phyloP scores from a whole-genome alignment of 1,140 invertebrate genomes.

The Drosophila sturtevanti region DNA sequence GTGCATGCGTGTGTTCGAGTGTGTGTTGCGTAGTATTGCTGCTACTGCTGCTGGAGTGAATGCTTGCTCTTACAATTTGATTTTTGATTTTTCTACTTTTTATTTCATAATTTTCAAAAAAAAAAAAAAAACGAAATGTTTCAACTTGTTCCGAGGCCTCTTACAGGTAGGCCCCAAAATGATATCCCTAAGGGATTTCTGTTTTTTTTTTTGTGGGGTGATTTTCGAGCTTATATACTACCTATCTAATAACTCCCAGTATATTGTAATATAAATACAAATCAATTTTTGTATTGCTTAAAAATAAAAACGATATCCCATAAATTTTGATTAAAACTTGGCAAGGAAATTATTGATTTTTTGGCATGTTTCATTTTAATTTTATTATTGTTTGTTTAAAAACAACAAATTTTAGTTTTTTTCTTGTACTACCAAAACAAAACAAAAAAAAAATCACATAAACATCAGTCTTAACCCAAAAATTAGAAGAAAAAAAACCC shows the following conservation, averaged over 20 bases:
- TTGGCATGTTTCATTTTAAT: slow-evolving; percentile 31
- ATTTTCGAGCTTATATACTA: neutral
- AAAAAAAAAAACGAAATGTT: neutral
- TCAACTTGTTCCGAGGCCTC: neutral
- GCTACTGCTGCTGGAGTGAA: slow-evolving; percentile 5
- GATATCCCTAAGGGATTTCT: neutral
- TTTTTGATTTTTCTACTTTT: neutral
- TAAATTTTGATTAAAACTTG: neutral
- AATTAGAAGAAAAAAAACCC: neutral
- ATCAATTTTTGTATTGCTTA: neutral
- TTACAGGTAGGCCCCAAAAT: neutral
- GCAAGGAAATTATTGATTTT: slow-evolving; percentile 11
- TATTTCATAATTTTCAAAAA: neutral
- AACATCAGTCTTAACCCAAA: neutral
- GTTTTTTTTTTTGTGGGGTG: neutral
- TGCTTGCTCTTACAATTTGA: slow-evolving; percentile 1
- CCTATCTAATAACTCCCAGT: neutral
- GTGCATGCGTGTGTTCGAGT: neutral
- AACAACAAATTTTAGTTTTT: neutral
- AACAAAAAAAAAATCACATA: slow-evolving; percentile 7
- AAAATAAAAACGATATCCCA: neutral
- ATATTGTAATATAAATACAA: neutral
- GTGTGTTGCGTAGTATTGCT: slow-evolving; percentile 7
- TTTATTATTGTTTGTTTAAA: slow-evolving; percentile 7
- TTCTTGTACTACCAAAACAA: neutral